phyloP scores from a whole-genome alignment of 2,113 vertebrate species.

The Oryzias woworae region DNA sequence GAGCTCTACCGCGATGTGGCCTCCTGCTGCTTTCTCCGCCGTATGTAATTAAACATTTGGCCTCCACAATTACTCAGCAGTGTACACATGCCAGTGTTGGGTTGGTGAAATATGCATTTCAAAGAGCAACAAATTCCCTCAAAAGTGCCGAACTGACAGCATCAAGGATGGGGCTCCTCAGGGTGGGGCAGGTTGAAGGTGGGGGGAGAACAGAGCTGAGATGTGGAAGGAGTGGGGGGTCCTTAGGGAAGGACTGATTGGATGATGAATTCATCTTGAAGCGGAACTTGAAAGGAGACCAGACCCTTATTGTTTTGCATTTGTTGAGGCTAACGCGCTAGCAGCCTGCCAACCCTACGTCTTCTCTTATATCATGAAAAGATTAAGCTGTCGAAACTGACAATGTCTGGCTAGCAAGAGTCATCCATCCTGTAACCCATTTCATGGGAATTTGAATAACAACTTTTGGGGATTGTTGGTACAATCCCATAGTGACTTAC shows the following conservation, averaged over 20 bases:
- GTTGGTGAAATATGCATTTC: slow-evolving; percentile 93
- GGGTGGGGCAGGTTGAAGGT: slow-evolving; percentile 72
- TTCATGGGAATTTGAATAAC: background rate
- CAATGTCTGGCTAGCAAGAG: background rate
- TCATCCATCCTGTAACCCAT: background rate
- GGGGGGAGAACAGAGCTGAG: slow-evolving; percentile 19
- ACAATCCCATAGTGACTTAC: background rate
- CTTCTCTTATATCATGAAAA: background rate
- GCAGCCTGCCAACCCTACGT: background rate
- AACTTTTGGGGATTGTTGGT: background rate
- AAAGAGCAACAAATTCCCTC: slow-evolving; percentile 90
- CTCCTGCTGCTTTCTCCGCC: slow-evolving; percentile 95
- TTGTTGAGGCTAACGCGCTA: slow-evolving; percentile 4
- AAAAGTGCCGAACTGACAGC: slow-evolving; percentile 94
- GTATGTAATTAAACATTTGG: slow-evolving; percentile 99
- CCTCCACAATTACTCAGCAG: slow-evolving; percentile 95
- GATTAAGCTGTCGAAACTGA: background rate
- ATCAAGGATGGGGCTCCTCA: slow-evolving; percentile 75
- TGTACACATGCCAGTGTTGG: slow-evolving; percentile 91
- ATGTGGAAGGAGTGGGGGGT: slow-evolving; percentile 11
- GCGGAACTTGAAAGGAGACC: slow-evolving; percentile 61
- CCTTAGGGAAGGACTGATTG: slow-evolving; percentile 89
- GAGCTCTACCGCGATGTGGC: slow-evolving; percentile 82
- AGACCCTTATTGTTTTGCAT: slow-evolving; percentile 43
- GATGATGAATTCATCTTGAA: slow-evolving; percentile 86